Percentiles rank a stretch among this genome's conserved stretches.
These are phyloP conservation scores for Drosophila neocordata DNA, from an alignment of 1,140 invertebrate species.

Conservation along the genomic window DNA sequence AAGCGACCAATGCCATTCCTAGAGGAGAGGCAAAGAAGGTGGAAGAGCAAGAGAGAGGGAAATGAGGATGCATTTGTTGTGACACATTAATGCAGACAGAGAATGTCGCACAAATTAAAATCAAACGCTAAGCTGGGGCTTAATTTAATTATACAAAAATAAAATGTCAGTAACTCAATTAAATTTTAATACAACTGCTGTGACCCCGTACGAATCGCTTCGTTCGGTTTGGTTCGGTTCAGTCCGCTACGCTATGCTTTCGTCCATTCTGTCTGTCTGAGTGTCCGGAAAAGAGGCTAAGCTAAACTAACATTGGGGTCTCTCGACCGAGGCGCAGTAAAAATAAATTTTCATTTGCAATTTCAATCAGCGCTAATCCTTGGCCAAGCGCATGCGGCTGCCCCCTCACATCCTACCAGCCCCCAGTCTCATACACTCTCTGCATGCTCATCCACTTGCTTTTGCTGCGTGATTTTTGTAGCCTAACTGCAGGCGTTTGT, in stretches of 20 bases:
- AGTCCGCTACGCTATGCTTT: too few species aligned
- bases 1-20: neutral
- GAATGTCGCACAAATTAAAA: constrained; percentile 82
- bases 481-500: constrained; percentile 72
- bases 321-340: constrained; percentile 56
- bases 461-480: constrained; percentile 75
- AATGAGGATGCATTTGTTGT: constrained; percentile 39
- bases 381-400: constrained; percentile 74
- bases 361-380: constrained; percentile 82
- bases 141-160: constrained; percentile 82
- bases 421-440: neutral
- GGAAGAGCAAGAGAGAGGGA: neutral
- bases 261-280: neutral
- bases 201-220: neutral
- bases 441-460: constrained; percentile 2
- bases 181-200: constrained; percentile 75
- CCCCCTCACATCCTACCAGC: constrained; percentile 19
- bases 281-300: constrained; percentile 38
- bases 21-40: neutral
- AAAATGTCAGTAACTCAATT: constrained; percentile 82
- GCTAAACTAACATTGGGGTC: constrained; percentile 68
- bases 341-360: constrained; percentile 83
- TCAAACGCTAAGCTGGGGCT: constrained; percentile 78
- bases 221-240: neutral
- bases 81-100: constrained; percentile 53